Conservation (phyloP, 2,888 invertebrate species). For the Anarsia innoxiella region DNA sequence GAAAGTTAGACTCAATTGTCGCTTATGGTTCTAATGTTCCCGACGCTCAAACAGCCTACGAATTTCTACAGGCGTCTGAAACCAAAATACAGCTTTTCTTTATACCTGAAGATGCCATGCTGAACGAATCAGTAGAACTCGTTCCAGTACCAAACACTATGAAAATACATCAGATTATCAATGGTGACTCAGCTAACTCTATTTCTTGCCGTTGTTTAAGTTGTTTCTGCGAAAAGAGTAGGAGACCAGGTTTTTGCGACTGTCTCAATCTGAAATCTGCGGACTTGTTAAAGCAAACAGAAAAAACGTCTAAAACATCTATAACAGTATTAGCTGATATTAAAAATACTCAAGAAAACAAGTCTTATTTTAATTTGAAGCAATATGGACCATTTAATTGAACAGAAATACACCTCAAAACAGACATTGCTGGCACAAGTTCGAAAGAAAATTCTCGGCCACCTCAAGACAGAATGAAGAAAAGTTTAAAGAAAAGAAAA, state of each 20-base stretch:
- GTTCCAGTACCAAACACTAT: slow-evolving; percentile 11
- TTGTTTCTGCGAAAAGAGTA: slow-evolving; percentile 2
- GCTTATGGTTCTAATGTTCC: slow-evolving; percentile 18
- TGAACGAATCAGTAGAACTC: slow-evolving; percentile 8
- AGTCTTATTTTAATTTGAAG: neutral
- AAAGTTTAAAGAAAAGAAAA: slow-evolving; percentile 1
- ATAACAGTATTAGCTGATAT: neutral
- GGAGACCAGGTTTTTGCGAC: slow-evolving; percentile 3
- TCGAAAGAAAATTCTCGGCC: neutral
- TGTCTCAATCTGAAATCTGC: slow-evolving; percentile 4
- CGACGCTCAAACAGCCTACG: slow-evolving; percentile 17
- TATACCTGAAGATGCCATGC: slow-evolving; percentile 8
- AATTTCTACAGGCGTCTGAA: slow-evolving; percentile 2
- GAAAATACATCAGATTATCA: slow-evolving; percentile 6
- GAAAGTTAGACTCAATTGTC: slow-evolving; percentile 20
- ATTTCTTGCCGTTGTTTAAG: slow-evolving; percentile 2
- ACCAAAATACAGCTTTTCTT: slow-evolving; percentile 3
- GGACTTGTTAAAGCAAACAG: neutral
- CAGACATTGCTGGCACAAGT: neutral
- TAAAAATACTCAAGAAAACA: slow-evolving; percentile 1
- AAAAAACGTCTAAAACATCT: neutral
- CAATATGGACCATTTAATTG: neutral
- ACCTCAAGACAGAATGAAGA: neutral
- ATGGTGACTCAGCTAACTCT: slow-evolving; percentile 1
- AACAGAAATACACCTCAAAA: neutral